Percentiles rank a stretch among this genome's conserved stretches.
Evolutionary conservation across 64 coral and sea anemone genomes (phyloP).

Genomic region (Cladopsammia gracilis): DNA sequence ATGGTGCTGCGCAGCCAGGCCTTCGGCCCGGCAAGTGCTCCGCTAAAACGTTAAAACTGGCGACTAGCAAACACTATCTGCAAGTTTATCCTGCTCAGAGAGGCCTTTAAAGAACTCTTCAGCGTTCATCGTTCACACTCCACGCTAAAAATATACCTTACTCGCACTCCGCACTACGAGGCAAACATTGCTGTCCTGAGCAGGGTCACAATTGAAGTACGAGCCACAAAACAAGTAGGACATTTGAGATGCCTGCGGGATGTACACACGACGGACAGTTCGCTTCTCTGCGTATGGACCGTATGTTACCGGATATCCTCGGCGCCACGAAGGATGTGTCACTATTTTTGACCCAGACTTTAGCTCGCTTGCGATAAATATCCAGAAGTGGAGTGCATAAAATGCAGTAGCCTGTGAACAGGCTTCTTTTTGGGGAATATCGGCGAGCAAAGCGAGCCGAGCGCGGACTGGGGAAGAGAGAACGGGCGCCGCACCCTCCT

Average conservation of each 20-base stretch:
- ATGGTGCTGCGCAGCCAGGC: too few species aligned
- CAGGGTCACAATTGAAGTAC: slow-evolving; percentile 60
- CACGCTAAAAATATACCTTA: neutral
- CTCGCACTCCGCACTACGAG: slow-evolving; percentile 10
- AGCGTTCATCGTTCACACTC: slow-evolving; percentile 47
- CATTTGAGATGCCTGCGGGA: slow-evolving; percentile 74
- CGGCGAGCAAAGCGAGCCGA: too few species aligned
- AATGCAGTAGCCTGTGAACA: too few species aligned
- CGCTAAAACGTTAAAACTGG: neutral
- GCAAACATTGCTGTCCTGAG: slow-evolving; percentile 50
- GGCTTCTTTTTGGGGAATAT: too few species aligned
- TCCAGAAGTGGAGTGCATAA: neutral
- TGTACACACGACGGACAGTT: slow-evolving; percentile 75
- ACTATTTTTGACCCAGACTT: neutral
- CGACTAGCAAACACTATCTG: slow-evolving; percentile 53
- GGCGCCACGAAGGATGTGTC: slow-evolving; percentile 17
- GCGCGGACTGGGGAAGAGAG: too few species aligned
- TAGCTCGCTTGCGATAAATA: neutral
- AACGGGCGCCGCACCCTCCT: too few species aligned
- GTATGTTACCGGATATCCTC: slow-evolving; percentile 48
- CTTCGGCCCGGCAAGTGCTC: too few species aligned
- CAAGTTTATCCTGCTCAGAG: slow-evolving; percentile 49
- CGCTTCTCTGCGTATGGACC: slow-evolving; percentile 6
- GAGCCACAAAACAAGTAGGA: slow-evolving; percentile 79
- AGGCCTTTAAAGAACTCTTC: slow-evolving; percentile 62